Evolutionary conservation across 2,797 vertebrate genomes (phyloP).

Genomic region (Halcyon badia): DNA sequence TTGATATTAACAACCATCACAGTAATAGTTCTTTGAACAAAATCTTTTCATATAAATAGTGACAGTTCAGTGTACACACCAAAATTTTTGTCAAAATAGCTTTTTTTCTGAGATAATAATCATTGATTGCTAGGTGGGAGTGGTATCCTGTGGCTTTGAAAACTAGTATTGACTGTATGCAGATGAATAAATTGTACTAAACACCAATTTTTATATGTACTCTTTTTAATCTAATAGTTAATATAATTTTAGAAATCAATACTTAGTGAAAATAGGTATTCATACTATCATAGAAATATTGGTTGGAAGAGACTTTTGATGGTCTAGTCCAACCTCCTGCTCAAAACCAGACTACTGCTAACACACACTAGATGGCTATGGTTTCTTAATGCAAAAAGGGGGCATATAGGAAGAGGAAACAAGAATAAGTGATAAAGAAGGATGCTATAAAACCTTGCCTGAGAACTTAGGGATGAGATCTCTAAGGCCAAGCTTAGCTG

Average conservation of each 20-base stretch:
- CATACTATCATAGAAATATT: background rate
- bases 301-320: background rate
- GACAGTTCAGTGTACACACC: background rate
- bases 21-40: background rate
- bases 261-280: background rate
- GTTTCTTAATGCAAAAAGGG: background rate
- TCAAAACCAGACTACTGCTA: background rate
- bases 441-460: background rate
- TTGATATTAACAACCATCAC: background rate
- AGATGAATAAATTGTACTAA: background rate
- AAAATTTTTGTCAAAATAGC: background rate
- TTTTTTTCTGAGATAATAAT: background rate
- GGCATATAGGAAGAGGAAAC: background rate
- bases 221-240: background rate
- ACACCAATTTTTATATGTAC: accelerated
- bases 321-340: background rate
- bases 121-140: background rate
- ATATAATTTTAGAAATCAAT: background rate
- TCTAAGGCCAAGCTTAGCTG: background rate
- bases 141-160: background rate
- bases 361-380: background rate
- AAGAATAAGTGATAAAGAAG: background rate
- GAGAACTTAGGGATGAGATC: background rate
- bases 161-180: background rate
- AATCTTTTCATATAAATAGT: background rate